Evolutionary conservation across 2,113 vertebrate species (phyloP).

Genomic region (Boleophthalmus pectinirostris): DNA sequence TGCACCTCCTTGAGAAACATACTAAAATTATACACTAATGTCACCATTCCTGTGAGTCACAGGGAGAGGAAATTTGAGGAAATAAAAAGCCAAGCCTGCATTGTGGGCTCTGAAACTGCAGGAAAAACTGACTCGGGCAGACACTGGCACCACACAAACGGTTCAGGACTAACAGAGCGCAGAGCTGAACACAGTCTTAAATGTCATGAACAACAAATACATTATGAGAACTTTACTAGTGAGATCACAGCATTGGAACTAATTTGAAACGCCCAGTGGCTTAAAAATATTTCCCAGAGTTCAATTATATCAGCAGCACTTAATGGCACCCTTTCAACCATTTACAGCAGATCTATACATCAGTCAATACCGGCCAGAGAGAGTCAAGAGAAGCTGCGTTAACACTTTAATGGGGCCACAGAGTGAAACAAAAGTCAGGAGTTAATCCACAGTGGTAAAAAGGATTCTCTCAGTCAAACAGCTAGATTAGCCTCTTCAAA

Average conservation of each 20-base stretch:
- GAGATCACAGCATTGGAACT: not conserved
- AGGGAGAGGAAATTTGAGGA: constrained; percentile 18
- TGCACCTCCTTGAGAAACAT: not conserved
- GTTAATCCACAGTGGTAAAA: not conserved
- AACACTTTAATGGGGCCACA: not conserved
- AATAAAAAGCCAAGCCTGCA: constrained; percentile 10
- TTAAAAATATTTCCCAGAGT: constrained; percentile 8
- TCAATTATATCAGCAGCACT: constrained; percentile 6
- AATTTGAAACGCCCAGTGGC: not conserved
- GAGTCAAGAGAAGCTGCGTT: not conserved
- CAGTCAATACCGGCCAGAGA: not conserved
- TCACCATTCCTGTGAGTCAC: constrained; percentile 35
- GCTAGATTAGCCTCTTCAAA: not conserved
- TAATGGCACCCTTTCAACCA: constrained; percentile 7
- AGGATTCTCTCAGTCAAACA: not conserved
- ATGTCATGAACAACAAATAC: not conserved
- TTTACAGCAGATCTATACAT: constrained; percentile 12
- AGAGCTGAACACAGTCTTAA: not conserved
- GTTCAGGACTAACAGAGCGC: not conserved
- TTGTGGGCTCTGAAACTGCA: constrained; percentile 1
- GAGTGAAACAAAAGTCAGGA: constrained; percentile 1
- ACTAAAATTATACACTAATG: constrained; percentile 16
- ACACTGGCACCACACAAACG: constrained; percentile 3
- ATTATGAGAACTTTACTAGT: not conserved
- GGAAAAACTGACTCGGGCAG: constrained; percentile 50